phyloP scores from a whole-genome alignment of 2,888 invertebrate genomes.

The Drosophila mayaguana region DNA sequence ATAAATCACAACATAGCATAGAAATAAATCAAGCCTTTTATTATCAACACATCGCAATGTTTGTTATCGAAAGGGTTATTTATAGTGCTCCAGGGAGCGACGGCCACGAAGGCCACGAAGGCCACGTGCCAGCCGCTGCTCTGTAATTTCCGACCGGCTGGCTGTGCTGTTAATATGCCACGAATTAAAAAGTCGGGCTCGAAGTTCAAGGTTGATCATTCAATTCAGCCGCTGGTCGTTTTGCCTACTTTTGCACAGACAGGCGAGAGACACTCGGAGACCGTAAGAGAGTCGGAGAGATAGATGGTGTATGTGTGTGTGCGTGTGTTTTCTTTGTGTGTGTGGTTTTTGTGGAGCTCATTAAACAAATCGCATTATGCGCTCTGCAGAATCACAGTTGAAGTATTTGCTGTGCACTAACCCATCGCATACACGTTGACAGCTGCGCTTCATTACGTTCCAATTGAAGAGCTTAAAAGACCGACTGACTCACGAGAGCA shows the following conservation, averaged over 20 bases:
- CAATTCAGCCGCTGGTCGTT: slow-evolving; percentile 49
- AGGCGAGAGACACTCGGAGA: slow-evolving; percentile 4
- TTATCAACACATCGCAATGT: slow-evolving; percentile 81
- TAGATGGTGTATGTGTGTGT: background rate
- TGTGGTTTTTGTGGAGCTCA: slow-evolving; percentile 53
- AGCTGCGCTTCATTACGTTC: slow-evolving; percentile 73
- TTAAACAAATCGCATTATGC: slow-evolving; percentile 77
- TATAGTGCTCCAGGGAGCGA: slow-evolving; percentile 73
- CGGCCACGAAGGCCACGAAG: slow-evolving; percentile 21
- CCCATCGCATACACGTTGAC: slow-evolving; percentile 56
- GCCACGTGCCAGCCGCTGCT: slow-evolving; percentile 25
- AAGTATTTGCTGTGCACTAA: slow-evolving; percentile 67
- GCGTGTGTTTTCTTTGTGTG: slow-evolving; percentile 2
- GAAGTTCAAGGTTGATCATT: slow-evolving; percentile 60
- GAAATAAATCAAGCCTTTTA: slow-evolving; percentile 80
- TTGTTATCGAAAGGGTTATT: slow-evolving; percentile 80
- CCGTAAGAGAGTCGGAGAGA: background rate
- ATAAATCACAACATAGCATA: slow-evolving; percentile 78
- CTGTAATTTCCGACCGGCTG: slow-evolving; percentile 48
- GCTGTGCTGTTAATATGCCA: slow-evolving; percentile 62
- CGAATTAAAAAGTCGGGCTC: slow-evolving; percentile 58
- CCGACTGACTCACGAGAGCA: slow-evolving; percentile 38
- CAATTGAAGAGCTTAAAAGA: slow-evolving; percentile 69
- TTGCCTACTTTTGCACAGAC: slow-evolving; percentile 47
- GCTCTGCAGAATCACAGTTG: slow-evolving; percentile 52